Base-by-base conservation (phyloP, 2,888 invertebrate species). In the Nephrotoma guestfalica region DNA sequence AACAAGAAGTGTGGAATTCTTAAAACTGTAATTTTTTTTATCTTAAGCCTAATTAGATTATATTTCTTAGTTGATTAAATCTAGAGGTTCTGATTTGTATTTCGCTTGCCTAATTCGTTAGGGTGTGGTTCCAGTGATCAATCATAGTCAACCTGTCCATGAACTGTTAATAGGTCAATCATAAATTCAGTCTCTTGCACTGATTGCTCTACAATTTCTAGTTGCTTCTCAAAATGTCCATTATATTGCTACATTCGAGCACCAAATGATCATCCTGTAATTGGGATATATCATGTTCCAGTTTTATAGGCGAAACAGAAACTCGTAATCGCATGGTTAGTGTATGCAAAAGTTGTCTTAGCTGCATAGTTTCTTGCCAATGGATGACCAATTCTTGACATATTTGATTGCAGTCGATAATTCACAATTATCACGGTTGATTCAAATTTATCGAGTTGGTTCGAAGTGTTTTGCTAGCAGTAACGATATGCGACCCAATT, bases 141-240 rank as follows among this genome's bases (percentile, higher is more conserved):
- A 88, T 96, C 96, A 89, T 96, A 97, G 90, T 97, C 96, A 15
- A 97, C 96, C 87, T 95, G 95, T 0, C 96, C 96, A 90, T 97
- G 96, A 0, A 97, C 95, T 0, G 96, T 96, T 13, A 97, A 92
- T 87, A 97, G 92, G 88, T 97, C 96, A 92, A 96, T 96, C 96
- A 97, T 96, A 89, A 96, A 97, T 90, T 97, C 96, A 0, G 96
- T 96, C 89, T 97, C 96, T 87, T 96, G 94, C 0, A 96, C 96
- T 0, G 96, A 96, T 86, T 96, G 95, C 88, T 96, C 96, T 11
- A 97, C 96, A 90, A 94, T 89, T 89, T 97, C 96, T 88, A 97
- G 90, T 89, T 96, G 96, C 2, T 94, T 92, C 89, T 96, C 96
- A 90, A 96, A 96, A 95, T 91, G 0, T 93, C 93, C 89, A 95